These are phyloP conservation scores for Macroglossus sobrinus DNA, from an alignment of 2,113 vertebrate species.

Conservation along the genomic window DNA sequence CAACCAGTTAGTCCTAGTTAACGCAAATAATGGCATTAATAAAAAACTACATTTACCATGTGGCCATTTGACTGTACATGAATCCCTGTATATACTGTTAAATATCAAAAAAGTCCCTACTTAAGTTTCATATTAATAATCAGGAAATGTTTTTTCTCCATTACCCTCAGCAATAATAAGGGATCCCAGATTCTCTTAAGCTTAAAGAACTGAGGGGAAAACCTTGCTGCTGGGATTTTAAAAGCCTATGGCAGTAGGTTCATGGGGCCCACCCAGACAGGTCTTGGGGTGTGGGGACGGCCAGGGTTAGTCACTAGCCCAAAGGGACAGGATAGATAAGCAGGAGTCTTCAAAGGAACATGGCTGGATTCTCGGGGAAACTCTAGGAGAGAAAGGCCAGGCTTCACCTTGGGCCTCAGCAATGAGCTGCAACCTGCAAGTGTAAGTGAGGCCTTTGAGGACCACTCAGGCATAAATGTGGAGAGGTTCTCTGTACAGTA, in stretches of 20 bases:
- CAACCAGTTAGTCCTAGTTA: not conserved
- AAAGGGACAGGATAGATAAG: not conserved
- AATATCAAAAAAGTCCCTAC: not conserved
- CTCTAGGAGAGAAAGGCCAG: not conserved
- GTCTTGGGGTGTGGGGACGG: not conserved
- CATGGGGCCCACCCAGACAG: not conserved
- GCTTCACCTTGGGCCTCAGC: not conserved
- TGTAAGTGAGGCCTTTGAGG: not conserved
- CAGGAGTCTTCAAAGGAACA: not conserved
- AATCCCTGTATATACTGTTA: not conserved
- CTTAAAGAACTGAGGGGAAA: not conserved
- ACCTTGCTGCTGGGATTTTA: not conserved
- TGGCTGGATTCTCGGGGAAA: not conserved
- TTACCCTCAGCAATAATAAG: not conserved
- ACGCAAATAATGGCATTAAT: not conserved
- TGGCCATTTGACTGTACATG: not conserved
- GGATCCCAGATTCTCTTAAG: not conserved
- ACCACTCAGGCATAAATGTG: not conserved
- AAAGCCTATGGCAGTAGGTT: not conserved
- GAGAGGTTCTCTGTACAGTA: not conserved
- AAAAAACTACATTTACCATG: not conserved
- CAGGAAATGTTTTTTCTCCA: not conserved
- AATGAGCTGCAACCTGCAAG: not conserved
- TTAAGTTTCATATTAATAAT: not conserved
- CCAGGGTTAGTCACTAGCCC: not conserved